Evolutionary conservation across 2,797 vertebrate species (phyloP), one percentile per base, ranked within the genome.

Genomic region (Sebastes alutus): DNA sequence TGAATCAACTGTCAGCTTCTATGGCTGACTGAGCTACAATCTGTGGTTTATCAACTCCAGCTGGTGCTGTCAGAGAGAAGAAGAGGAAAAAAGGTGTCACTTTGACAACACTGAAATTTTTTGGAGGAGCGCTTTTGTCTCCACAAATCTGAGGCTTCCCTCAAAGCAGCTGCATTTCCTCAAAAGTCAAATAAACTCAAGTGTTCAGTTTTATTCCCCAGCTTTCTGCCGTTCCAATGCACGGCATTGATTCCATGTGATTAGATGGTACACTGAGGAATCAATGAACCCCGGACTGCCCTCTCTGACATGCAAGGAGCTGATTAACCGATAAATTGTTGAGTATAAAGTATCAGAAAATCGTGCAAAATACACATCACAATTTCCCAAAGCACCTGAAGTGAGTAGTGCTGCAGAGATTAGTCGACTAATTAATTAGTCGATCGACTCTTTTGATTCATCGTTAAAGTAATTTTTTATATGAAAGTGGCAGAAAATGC

Each of bases 1-100:
- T 77, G 87, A 92, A 90, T 92, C 87, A 72, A 74, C 88, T 90
- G 77, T 90, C 91, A 80, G 78, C 81, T 60, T 82, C 82, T 73
- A 77, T 71, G 74, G 72, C 89, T 84, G 89, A 89, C 83, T 90
- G 87, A 88, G 83, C 88, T 87, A 71, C 78, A 86, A 73, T 87
- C 77, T 89, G 84, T 77, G 88, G 75, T 90, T 91, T 92, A 90
- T 92, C 89, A 87, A 77, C 82, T 90, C 78, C 85, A 90, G 92
- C 90, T 88, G 87, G 66, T 54, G 82, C 87, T 88, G 88, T 92
- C 90, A 89, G 81, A 80, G 81, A 80, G 84, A 70, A 59, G 78
- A 77, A 33, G 52, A 83, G 72, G 85, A 71, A 81, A 63, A 85
- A 79, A 83, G 66, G 84, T 80, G 82, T 88, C 90, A 87, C 81